Evolutionary conservation across 2,113 vertebrate genomes (phyloP), one percentile per base, ranked within the genome.

Genomic region (Leptocoma aspasia): DNA sequence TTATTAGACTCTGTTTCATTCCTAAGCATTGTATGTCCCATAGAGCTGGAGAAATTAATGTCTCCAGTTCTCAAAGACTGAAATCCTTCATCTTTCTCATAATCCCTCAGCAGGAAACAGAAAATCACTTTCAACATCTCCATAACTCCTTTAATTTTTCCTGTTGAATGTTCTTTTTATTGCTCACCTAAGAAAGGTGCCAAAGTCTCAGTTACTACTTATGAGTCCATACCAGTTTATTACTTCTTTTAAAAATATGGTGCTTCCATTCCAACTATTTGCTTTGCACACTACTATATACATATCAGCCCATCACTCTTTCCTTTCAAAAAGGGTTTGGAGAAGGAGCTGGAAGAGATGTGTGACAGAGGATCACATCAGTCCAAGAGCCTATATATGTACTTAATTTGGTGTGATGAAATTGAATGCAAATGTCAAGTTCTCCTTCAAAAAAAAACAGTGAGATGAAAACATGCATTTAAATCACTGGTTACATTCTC

Each of bases 121-220:
- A 97, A 96, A 97, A 97, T 95, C 78, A 96, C 88, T 97, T 97
- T 86, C 96, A 96, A 88, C 72, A 95, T 97, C 89, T 97, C 95
- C 91, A 79, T 94, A 97, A 93, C 83, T 96, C 86, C 93, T 97
- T 98, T 96, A 97, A 97, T 97, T 98, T 98, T 98, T 98, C 95
- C 97, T 96, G 82, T 60, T 87, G 96, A 97, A 95, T 97, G 94
- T 90, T 91, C 92, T 97, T 96, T 97, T 96, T 97, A 97, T 97
- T 97, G 95, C 69, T 95, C 84, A 9, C 92, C 73, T 89, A 94
- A 96, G 87, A 96, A 96, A 97, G 86, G 80, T 92, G 92, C 87
- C 82, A 90, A 95, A 81, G 89, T 66, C 91, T 96, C 81, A 89
- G 86, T 94, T 98, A 97, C 96, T 94, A 96, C 85, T 92, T 95